Evolutionary conservation across 1,140 invertebrate genomes (phyloP).

Genomic region (Sinella curviseta): DNA sequence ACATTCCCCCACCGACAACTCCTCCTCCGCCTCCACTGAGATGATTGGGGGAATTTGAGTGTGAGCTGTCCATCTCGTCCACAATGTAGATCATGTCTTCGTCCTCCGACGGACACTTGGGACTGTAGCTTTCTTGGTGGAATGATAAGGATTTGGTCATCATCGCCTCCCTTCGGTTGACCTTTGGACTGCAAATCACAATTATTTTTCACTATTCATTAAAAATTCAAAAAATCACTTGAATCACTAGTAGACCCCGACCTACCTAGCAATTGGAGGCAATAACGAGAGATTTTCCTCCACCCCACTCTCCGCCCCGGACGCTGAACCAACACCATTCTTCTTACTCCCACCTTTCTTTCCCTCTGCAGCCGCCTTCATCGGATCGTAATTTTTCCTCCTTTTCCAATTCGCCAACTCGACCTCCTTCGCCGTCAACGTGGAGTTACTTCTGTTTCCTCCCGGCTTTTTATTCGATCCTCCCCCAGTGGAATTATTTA

Average conservation of each 20-base stretch:
- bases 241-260: not conserved
- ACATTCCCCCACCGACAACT: not conserved
- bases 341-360: conserved; percentile 59
- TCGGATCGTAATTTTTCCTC: conserved; percentile 84
- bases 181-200: conserved; percentile 3
- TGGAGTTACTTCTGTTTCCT: conserved; percentile 62
- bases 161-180: conserved; percentile 14
- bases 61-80: conserved; percentile 36
- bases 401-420: conserved; percentile 91
- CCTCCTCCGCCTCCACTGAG: not conserved
- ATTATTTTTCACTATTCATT: too few species aligned
- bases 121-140: conserved; percentile 7
- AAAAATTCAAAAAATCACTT: too few species aligned
- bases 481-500: not conserved
- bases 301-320: conserved; percentile 28
- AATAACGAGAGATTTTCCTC: conserved; percentile 11
- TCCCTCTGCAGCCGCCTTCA: conserved; percentile 79
- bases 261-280: conserved; percentile 26
- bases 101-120: conserved; percentile 30
- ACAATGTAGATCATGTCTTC: conserved; percentile 37
- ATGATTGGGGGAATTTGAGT: conserved; percentile 41
- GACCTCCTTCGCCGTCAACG: conserved; percentile 68
- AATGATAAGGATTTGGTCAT: conserved; percentile 42
- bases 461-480: not conserved
- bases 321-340: not conserved